Conservation (phyloP, 2,113 vertebrate species). For the Bagarius yarrelli region DNA sequence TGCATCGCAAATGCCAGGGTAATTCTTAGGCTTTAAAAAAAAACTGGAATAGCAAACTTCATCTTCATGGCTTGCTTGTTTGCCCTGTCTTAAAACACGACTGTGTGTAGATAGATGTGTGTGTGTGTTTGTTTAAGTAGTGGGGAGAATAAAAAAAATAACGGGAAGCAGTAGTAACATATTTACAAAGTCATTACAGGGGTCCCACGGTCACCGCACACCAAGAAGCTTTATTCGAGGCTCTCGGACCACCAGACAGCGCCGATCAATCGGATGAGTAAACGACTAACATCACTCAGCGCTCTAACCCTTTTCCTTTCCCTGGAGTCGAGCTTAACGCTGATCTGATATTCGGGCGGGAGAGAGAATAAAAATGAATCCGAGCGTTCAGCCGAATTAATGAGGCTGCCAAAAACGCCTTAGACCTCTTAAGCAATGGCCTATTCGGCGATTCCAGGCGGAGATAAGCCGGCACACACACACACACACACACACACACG, state of each 20-base stretch:
- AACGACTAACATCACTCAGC: conserved; percentile 14
- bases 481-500: not conserved
- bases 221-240: conserved; percentile 9
- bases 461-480: conserved; percentile 21
- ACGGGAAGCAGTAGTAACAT: not conserved
- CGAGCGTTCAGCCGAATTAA: conserved; percentile 38
- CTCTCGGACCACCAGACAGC: conserved; percentile 8
- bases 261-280: conserved; percentile 20
- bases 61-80: not conserved
- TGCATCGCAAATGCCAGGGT: not conserved
- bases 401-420: conserved; percentile 41
- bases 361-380: conserved; percentile 41
- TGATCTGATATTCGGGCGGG: conserved; percentile 29
- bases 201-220: not conserved
- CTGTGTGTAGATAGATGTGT: not conserved
- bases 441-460: conserved; percentile 36
- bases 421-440: conserved; percentile 45
- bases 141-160: not conserved
- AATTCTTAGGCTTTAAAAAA: not conserved
- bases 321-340: conserved; percentile 17
- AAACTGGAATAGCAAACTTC: not conserved
- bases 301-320: conserved; percentile 30
- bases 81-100: not conserved
- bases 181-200: not conserved
- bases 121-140: not conserved